Conservation (phyloP, 1,140 invertebrate species). For the Sarcophaga peregrina region DNA sequence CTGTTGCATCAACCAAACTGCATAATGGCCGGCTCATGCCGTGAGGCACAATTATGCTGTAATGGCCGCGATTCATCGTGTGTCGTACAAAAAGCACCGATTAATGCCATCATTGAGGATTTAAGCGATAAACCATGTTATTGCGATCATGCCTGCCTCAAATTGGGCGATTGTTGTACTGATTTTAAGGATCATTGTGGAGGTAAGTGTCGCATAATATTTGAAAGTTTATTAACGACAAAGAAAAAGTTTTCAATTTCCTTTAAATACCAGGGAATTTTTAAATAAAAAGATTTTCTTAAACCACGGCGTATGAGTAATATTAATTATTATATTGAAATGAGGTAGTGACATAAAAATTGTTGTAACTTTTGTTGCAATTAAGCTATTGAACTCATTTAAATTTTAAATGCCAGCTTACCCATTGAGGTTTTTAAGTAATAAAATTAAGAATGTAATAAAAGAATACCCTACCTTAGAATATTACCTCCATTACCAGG, state of each 20-base stretch:
- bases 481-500: too few relatives aligned
- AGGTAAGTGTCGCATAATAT: slow-evolving; percentile 71
- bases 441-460: too few relatives aligned
- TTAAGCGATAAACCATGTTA: slow-evolving; percentile 86
- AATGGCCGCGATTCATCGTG: slow-evolving; percentile 86
- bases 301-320: background rate
- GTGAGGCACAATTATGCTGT: slow-evolving; percentile 81
- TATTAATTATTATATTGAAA: background rate
- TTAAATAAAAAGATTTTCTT: too few relatives aligned
- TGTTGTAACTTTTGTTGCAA: background rate
- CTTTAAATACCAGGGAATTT: too few relatives aligned
- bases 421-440: too few relatives aligned
- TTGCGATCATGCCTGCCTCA: slow-evolving; percentile 89
- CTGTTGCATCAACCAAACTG: slow-evolving; percentile 14
- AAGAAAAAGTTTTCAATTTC: too few relatives aligned
- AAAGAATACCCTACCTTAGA: too few relatives aligned
- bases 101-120: slow-evolving; percentile 84
- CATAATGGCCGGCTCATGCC: slow-evolving; percentile 74
- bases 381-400: too few relatives aligned
- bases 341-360: background rate
- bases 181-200: slow-evolving; percentile 88
- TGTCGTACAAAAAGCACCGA: slow-evolving; percentile 84
- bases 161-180: slow-evolving; percentile 85
- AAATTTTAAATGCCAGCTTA: too few relatives aligned
- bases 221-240: too few relatives aligned